These are phyloP conservation scores for Galeruca laticollis DNA, from an alignment of 2,888 invertebrate species.

Conservation along the genomic window DNA sequence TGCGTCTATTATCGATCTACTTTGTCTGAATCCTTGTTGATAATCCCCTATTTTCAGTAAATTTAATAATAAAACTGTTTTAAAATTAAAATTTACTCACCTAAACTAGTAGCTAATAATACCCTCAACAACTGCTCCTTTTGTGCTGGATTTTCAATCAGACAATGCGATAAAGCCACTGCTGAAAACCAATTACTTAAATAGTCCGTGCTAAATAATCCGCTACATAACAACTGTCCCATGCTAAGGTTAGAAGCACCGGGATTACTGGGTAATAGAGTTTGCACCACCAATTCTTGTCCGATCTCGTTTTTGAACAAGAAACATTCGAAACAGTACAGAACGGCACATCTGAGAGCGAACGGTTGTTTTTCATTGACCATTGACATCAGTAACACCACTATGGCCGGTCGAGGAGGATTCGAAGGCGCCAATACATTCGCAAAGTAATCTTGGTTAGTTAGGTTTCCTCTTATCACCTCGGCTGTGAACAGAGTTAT, in stretches of 20 bases:
- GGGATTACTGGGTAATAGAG: slow-evolving; percentile 87
- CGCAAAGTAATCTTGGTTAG: slow-evolving; percentile 93
- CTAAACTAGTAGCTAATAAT: slow-evolving; percentile 86
- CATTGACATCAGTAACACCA: slow-evolving; percentile 97
- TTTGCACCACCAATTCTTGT: slow-evolving; percentile 90
- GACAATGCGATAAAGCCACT: slow-evolving; percentile 89
- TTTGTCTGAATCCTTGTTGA: too few species aligned
- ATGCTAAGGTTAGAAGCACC: slow-evolving; percentile 75
- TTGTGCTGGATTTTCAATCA: slow-evolving; percentile 86
- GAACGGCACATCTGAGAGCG: slow-evolving; percentile 87
- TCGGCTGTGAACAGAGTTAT: slow-evolving; percentile 70
- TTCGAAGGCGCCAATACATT: slow-evolving; percentile 92
- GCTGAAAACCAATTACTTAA: slow-evolving; percentile 97
- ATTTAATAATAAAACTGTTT: not conserved
- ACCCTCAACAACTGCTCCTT: slow-evolving; percentile 94
- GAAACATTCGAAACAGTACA: slow-evolving; percentile 98
- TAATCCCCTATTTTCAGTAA: too few species aligned
- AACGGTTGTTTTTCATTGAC: slow-evolving; percentile 98
- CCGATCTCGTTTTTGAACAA: slow-evolving; percentile 92
- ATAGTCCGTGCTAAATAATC: slow-evolving; percentile 88
- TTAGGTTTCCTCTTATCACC: slow-evolving; percentile 88
- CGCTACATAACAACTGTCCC: slow-evolving; percentile 92
- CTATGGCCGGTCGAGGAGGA: slow-evolving; percentile 93
- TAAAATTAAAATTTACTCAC: not conserved
- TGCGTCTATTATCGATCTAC: too few species aligned